phyloP scores from a whole-genome alignment of 2,888 invertebrate species.

The Sialis lutaria region DNA sequence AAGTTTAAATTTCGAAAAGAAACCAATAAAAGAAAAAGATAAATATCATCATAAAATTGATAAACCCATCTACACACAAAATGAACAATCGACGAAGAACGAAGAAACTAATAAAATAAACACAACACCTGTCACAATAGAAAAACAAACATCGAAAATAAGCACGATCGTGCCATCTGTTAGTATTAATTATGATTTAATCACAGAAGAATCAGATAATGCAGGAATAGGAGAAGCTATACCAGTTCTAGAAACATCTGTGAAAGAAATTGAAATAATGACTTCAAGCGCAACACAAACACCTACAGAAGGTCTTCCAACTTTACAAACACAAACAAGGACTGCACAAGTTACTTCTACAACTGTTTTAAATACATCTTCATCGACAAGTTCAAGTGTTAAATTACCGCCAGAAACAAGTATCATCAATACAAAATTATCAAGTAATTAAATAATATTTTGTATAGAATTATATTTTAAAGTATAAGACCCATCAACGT shows the following conservation, averaged over 20 bases:
- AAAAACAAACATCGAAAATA: conserved; percentile 3
- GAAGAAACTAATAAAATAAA: not conserved
- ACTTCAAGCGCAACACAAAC: conserved; percentile 15
- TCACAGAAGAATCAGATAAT: not conserved
- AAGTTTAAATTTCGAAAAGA: conserved; percentile 8
- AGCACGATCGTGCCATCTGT: not conserved
- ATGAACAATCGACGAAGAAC: no score
- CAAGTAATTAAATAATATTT: not conserved
- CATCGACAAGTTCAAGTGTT: no score
- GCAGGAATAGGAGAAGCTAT: conserved; percentile 15
- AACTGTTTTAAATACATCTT: conserved; percentile 5
- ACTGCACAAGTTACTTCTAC: conserved; percentile 14
- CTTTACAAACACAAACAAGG: conserved; percentile 12
- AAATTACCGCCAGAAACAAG: not conserved
- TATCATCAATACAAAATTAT: not conserved
- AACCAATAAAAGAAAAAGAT: conserved; percentile 21
- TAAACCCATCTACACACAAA: conserved; percentile 10
- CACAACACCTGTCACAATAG: not conserved
- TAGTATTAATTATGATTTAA: not conserved
- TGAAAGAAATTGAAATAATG: conserved; percentile 20
- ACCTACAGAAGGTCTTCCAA: conserved; percentile 26
- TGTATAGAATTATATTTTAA: no score
- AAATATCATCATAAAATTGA: conserved; percentile 20
- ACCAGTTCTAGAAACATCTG: conserved; percentile 25
- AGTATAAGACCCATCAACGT: no score